Evolutionary conservation across 2,113 vertebrate species (phyloP).

Genomic region (Dolichotis patagonum): DNA sequence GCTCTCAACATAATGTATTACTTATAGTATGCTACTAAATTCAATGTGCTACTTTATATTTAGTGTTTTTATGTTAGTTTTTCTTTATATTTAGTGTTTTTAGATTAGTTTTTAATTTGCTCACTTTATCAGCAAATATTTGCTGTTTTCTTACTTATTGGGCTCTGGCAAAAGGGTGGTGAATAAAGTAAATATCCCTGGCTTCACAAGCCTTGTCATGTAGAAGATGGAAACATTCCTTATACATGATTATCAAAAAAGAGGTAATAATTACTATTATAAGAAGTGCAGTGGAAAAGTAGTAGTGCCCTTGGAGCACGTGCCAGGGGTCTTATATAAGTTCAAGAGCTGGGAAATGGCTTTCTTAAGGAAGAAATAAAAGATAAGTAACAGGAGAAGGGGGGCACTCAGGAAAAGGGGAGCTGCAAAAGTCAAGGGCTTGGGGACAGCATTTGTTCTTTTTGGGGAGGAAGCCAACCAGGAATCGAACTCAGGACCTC

Average conservation of each 20-base stretch:
- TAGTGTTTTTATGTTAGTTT: not conserved
- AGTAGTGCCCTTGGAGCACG: not conserved
- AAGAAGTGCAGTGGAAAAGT: not conserved
- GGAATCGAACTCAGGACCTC: no score
- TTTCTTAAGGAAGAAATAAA: slow-evolving; percentile 30
- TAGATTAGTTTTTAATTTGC: slow-evolving; percentile 5
- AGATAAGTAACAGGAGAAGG: not conserved
- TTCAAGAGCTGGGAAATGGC: not conserved
- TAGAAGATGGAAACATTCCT: not conserved
- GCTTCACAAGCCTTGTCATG: slow-evolving; percentile 4
- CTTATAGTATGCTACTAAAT: not conserved
- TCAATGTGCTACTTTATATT: not conserved
- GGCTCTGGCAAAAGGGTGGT: not conserved
- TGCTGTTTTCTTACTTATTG: not conserved
- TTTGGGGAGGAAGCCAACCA: no score
- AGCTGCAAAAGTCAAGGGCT: not conserved
- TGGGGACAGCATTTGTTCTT: no score
- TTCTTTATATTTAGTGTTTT: slow-evolving; percentile 38
- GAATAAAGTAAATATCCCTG: not conserved
- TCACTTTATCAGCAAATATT: slow-evolving; percentile 19
- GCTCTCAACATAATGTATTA: not conserved
- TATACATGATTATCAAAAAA: not conserved
- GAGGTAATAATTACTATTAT: not conserved
- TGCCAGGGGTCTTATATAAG: not conserved
- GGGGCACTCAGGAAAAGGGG: not conserved